Base-by-base conservation (phyloP, 2,797 vertebrate species). In the Muscicapa comitata region DNA sequence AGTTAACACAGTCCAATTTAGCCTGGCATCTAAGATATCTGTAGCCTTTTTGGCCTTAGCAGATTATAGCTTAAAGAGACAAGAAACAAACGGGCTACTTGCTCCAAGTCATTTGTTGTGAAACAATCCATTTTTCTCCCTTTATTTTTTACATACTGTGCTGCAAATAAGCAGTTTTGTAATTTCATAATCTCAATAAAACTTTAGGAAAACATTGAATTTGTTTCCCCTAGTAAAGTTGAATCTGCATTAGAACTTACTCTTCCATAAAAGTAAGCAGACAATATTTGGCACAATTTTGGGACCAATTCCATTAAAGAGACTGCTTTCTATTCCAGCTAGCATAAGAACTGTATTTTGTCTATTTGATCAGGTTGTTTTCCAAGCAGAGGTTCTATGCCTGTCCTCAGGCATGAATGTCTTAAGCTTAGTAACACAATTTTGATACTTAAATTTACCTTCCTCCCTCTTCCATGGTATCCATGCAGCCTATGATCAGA, bases 391-490 rank as follows among this genome's bases (percentile, higher is more conserved):
- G 17, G n/a, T 40, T 66, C 29, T 45, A 43, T 13, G 18, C 12
- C 38, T 63, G 31, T 76, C 35, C 47, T 68, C 29, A 81, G 31
- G 8, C 48, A 55, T 8, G 4, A 91, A 11, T 43, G 18, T 65
- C 53, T 74, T 47, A 68, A 54, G 23, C 37, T 53, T 53, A 82
- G 13, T 43, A 80, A 50, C 38, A 86, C 17, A 82, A 28, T 35
- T 29, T 71, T 63, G 23, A 19, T 50, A 45, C 65, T 47, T 23
- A 71, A 75, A 55, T 95, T 96, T 98, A 99, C 99, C 99, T 99
- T 97, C 99, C 99, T 45, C 99, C 99, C 92, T 99, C 99, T 95
- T 99, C 99, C 7, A 82, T 97, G 67, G 98, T 99, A 97, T 99
- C 99, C 97, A 99, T 98, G 95, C 98, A 99, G 67, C 98, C 98